Evolutionary conservation across 2,113 vertebrate species (phyloP), one percentile per base, ranked within the genome.

Genomic region (Nettapus auritus): DNA sequence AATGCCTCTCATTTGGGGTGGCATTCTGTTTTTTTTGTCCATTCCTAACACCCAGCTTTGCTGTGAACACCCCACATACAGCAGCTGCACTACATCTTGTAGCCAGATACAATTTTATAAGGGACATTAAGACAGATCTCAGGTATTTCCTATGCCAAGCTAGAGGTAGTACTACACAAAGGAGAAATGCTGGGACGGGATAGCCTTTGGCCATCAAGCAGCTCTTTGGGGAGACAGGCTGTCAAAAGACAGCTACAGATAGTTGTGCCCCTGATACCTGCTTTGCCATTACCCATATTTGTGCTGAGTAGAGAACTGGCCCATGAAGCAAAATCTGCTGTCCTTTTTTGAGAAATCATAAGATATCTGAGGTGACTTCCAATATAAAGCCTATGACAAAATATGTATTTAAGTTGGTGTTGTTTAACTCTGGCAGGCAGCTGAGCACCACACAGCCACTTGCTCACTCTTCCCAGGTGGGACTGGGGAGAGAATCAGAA

Each of bases 81-180:
- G 11, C 2, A 36, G 3, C n/a, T n/a, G 12, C 21, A 5, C 22
- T n/a, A 6, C 0, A 0, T 10, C 31, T 48, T 83, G 10, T 46
- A 36, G n/a, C 31, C n/a, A 23, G 18, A 22, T 7, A 38, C 6
- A 29, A 20, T 76, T 52, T 63, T 8, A 2, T 1, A 31, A 33
- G 5, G 23, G 8, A 22, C 7, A 23, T 9, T 13, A 15, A 15
- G 22, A 17, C 20, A 29, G 12, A 34, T 1, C 3, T 52, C 38
- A 68, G 5, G 6, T 21, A 11, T 52, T 70, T 55, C 22, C 11
- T 59, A 1, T 60, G 71, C 29, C 29, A 64, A 33, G 7, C 46
- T 20, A 66, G 52, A 69, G 18, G 8, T 7, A 6, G 2, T 31
- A 13, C 83, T 48, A 17, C 11, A 60, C 25, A 56, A 29, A 33